These are phyloP conservation scores for Drosophila sordidapex DNA, from an alignment of 2,888 invertebrate genomes.

Conservation along the genomic window DNA sequence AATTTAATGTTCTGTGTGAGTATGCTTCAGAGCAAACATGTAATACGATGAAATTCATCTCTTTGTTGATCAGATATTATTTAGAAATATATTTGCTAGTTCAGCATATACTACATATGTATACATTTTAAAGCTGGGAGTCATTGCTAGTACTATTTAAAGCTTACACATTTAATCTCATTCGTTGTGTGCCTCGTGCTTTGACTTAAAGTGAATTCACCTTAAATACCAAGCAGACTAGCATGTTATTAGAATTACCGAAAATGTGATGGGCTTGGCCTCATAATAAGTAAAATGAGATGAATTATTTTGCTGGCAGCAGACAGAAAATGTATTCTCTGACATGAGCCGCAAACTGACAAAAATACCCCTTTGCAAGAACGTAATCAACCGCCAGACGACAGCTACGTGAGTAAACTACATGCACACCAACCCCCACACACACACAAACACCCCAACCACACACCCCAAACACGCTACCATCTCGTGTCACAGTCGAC, in stretches of 20 bases:
- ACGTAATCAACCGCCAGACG: conserved; percentile 31
- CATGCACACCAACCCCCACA: conserved; percentile 9
- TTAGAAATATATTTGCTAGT: not conserved
- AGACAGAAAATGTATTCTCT: not conserved
- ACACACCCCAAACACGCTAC: not conserved
- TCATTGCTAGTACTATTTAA: not conserved
- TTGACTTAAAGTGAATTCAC: conserved; percentile 23
- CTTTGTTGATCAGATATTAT: not conserved
- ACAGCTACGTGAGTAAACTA: conserved; percentile 58
- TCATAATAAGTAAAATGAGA: not conserved
- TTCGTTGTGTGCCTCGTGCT: conserved; percentile 13
- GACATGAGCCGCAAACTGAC: conserved; percentile 21
- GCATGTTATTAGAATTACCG: not conserved
- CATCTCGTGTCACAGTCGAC: conserved; percentile 6
- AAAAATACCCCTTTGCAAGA: conserved; percentile 8
- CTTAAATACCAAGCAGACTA: conserved; percentile 3
- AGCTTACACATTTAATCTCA: conserved; percentile 31
- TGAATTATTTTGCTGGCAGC: not conserved
- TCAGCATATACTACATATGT: not conserved
- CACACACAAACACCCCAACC: not conserved
- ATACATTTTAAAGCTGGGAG: not conserved
- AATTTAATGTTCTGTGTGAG: not conserved
- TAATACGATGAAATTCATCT: not conserved
- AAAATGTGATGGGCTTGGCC: not conserved
- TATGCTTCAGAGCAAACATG: not conserved